Conservation (phyloP, 2,113 vertebrate genomes). For the Puntigrus tetrazona region DNA sequence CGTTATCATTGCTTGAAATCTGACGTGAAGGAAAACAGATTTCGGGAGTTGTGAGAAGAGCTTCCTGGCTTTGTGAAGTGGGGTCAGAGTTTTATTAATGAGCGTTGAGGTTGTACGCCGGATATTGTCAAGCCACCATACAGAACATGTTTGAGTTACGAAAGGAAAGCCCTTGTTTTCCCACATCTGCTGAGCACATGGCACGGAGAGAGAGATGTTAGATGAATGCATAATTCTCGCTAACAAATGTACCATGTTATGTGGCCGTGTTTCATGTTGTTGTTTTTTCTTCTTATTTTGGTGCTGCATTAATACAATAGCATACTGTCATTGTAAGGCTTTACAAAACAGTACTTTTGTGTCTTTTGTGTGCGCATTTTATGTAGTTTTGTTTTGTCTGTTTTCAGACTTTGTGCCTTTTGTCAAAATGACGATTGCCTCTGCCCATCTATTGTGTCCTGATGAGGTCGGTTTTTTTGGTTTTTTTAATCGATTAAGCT, state of each 20-base stretch:
- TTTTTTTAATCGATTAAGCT: no score
- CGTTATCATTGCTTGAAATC: background rate
- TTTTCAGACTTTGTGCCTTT: background rate
- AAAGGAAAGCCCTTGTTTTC: conserved; percentile 44
- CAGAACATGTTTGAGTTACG: conserved; percentile 35
- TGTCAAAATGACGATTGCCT: background rate
- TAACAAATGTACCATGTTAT: background rate
- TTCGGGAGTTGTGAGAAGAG: background rate
- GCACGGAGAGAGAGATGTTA: background rate
- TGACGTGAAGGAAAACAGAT: background rate
- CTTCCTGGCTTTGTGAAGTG: conserved; percentile 28
- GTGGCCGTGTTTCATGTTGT: background rate
- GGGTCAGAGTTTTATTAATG: conserved; percentile 48
- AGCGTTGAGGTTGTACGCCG: conserved; percentile 35
- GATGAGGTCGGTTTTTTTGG: background rate
- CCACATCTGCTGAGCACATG: conserved; percentile 63
- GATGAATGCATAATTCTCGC: background rate
- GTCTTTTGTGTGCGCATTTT: background rate
- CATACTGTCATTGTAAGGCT: background rate
- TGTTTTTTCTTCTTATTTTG: background rate
- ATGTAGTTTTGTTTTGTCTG: background rate
- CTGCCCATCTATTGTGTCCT: no score
- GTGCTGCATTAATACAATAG: background rate
- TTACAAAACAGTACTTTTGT: background rate
- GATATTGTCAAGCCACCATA: conserved; percentile 45